Evolutionary conservation across 1,140 invertebrate genomes (phyloP).

Genomic region (Chironomus tepperi): DNA sequence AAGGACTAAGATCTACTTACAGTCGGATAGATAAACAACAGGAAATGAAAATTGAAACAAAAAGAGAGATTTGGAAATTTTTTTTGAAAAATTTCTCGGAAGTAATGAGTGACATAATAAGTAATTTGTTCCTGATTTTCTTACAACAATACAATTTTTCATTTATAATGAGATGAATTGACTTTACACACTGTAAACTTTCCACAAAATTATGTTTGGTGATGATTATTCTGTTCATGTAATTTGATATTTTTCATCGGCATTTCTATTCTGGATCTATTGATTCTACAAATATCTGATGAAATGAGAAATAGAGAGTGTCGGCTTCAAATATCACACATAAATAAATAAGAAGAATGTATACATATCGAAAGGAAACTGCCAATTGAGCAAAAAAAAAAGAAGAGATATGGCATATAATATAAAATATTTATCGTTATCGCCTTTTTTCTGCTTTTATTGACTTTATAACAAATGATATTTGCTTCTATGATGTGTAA

Average conservation of each 20-base stretch:
- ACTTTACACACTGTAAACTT: no score
- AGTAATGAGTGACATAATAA: constrained; percentile 10
- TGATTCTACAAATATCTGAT: no score
- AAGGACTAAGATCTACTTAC: no score
- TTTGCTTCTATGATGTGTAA: background rate
- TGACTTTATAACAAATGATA: constrained; percentile 19
- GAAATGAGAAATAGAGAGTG: background rate
- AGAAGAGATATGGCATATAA: background rate
- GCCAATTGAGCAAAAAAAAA: background rate
- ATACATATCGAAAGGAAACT: background rate
- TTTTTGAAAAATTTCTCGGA: background rate
- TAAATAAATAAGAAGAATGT: constrained; percentile 2
- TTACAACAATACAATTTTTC: no score
- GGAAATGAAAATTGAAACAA: background rate
- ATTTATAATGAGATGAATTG: no score
- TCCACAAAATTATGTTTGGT: no score
- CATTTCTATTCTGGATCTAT: no score
- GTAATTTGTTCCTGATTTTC: background rate
- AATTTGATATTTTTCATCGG: no score
- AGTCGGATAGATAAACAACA: background rate
- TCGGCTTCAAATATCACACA: background rate
- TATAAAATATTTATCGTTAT: constrained; percentile 16
- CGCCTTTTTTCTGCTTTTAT: constrained; percentile 13
- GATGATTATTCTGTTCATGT: no score
- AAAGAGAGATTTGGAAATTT: background rate